phyloP scores from a whole-genome alignment of 2,797 vertebrate genomes.

The Anableps anableps region DNA sequence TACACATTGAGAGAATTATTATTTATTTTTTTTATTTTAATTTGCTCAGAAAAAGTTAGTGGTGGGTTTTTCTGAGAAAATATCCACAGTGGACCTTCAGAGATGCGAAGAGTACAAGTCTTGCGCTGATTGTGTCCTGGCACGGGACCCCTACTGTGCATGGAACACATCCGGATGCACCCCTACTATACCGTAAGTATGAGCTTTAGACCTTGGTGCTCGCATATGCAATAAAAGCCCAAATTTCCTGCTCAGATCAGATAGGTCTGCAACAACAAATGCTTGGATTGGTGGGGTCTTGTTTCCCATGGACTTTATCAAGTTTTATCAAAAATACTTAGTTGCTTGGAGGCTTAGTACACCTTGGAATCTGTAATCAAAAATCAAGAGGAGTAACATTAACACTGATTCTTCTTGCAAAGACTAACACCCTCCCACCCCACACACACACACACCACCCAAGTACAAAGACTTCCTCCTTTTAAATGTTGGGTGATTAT shows the following conservation, averaged over 20 bases:
- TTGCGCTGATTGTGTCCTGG: slow-evolving; percentile 80
- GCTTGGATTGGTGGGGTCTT: not conserved
- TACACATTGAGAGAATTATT: not conserved
- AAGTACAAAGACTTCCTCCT: not conserved
- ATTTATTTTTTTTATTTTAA: slow-evolving; percentile 11
- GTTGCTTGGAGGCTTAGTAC: not conserved
- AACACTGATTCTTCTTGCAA: too few relatives aligned
- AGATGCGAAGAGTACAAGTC: slow-evolving; percentile 77
- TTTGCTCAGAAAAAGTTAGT: slow-evolving; percentile 77
- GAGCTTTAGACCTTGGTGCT: not conserved
- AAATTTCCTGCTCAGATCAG: not conserved
- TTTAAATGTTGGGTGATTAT: not conserved
- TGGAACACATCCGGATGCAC: slow-evolving; percentile 76
- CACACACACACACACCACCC: too few relatives aligned
- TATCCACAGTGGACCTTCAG: slow-evolving; percentile 74
- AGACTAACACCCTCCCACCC: too few relatives aligned
- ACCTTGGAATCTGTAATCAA: not conserved
- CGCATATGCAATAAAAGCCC: not conserved
- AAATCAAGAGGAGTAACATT: not conserved
- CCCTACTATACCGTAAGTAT: slow-evolving; percentile 60
- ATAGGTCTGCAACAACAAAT: not conserved
- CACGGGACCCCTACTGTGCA: slow-evolving; percentile 83
- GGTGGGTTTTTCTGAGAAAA: slow-evolving; percentile 74
- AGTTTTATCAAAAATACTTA: not conserved
- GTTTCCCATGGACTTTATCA: not conserved